phyloP scores from a whole-genome alignment of 2,797 vertebrate genomes.

The Halcyon chelicuti region DNA sequence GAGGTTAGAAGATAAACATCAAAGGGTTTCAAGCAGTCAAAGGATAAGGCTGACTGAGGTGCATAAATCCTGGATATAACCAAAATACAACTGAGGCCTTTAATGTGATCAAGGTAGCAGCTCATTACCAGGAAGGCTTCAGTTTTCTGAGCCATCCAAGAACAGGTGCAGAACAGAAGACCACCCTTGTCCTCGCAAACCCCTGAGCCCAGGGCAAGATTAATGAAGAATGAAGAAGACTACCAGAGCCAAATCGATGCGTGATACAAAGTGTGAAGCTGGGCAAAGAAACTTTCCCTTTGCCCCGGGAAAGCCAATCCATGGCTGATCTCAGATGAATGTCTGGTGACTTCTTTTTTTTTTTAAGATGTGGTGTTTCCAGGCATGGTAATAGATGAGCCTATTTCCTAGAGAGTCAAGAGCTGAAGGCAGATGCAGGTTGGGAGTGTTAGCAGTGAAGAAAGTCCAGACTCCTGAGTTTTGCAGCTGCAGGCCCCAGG shows the following conservation, averaged over 20 bases:
- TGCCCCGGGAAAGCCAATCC: background rate
- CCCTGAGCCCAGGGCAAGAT: background rate
- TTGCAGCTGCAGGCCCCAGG: slow-evolving; percentile 42
- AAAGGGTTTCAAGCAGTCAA: background rate
- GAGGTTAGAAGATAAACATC: slow-evolving; percentile 12
- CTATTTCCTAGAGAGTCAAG: background rate
- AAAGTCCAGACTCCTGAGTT: background rate
- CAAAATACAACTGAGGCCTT: background rate
- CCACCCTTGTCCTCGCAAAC: background rate
- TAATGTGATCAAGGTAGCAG: background rate
- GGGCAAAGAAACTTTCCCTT: background rate
- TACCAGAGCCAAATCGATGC: background rate
- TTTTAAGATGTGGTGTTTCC: background rate
- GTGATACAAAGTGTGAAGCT: background rate
- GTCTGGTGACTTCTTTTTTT: background rate
- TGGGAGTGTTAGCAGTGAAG: background rate
- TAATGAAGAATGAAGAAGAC: background rate
- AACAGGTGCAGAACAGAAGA: background rate
- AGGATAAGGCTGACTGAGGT: background rate
- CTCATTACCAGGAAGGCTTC: background rate
- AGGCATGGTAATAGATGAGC: background rate
- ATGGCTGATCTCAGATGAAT: background rate
- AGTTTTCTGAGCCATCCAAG: background rate
- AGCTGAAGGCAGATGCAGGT: background rate
- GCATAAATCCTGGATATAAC: background rate